Evolutionary conservation across 1,140 invertebrate genomes (phyloP), one percentile per base, ranked within the genome.

Genomic region (Antheraea mylitta): DNA sequence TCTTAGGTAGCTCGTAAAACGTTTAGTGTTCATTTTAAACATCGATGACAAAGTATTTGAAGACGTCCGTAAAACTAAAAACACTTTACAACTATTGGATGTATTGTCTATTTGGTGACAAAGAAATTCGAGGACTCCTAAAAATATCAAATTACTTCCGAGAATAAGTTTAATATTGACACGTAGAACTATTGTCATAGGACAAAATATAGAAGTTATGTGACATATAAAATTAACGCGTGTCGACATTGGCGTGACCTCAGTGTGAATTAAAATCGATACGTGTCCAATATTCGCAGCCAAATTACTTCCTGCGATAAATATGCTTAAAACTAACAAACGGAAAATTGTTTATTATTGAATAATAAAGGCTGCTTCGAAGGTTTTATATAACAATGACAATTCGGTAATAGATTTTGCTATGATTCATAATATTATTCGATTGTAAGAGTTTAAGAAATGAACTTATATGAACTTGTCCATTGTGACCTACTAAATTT

Each of bases 271-370:
- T 83, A 74, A 76, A 75, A 78, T 70, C 73, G 70, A 81, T 88
- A 90, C 86, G 88, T 89, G 87, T 67, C 72, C 77, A 84, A 87
- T 87, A 83, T 82, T 72, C 58, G 73, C 66, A n/a, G 72, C 75
- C 68, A 88, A 89, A 89, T 88, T 88, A 89, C 86, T 90, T 90
- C 88, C 88, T 77, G 74, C 71, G 75, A 77, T 73, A 66, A 78
- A 75, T 70, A 71, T 69, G 38, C 64, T 58, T 64, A 62, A 53
- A 68, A 71, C 66, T 72, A 69, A 38, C 58, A 19, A 22, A 58
- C 45, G 45, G 10, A 16, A 53, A 13, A 16, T 53, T 16, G 13
- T 53, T 53, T 53, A 13, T 53, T 53, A 53, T 53, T 53, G 16
- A 53, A 53, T 53, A 60, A 30, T 16, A 63, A 63, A 63, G 61